Conservation (phyloP, 2,113 vertebrate genomes). For the Clarias gariepinus region DNA sequence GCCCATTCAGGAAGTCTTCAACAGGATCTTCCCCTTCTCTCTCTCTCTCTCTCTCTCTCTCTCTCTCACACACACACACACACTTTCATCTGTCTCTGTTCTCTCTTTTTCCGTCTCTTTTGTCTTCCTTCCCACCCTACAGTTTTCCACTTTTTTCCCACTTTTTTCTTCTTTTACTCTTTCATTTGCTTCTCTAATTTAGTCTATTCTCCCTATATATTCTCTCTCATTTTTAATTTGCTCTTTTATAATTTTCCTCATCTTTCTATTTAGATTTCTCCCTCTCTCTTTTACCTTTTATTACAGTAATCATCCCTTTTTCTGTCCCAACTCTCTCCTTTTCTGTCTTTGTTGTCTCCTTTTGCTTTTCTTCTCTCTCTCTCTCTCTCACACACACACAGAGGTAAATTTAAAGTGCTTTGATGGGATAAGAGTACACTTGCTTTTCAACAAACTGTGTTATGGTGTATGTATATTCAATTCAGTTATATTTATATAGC, state of each 20-base stretch:
- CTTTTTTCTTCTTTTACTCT: neutral
- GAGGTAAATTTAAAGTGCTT: neutral
- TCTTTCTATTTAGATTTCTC: neutral
- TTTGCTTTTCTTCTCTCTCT: neutral
- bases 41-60: neutral
- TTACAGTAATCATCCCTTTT: neutral
- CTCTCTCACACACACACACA: constrained; percentile 2
- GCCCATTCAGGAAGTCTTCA: constrained; percentile 43
- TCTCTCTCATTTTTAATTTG: neutral
- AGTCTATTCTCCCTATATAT: neutral
- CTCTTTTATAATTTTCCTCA: neutral
- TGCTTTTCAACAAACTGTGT: neutral
- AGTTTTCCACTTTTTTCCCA: neutral
- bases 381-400: neutral
- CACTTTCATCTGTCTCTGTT: neutral
- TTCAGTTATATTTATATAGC: no score
- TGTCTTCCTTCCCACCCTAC: neutral
- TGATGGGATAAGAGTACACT: neutral
- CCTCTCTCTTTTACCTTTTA: neutral
- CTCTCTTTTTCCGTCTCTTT: neutral
- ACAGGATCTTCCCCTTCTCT: constrained; percentile 3
- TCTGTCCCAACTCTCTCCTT: neutral
- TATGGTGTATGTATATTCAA: neutral
- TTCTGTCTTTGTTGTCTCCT: neutral
- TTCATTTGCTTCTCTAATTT: neutral